Base-by-base conservation (phyloP, 2,113 vertebrate genomes). In the Ibidorhyncha struthersii region DNA sequence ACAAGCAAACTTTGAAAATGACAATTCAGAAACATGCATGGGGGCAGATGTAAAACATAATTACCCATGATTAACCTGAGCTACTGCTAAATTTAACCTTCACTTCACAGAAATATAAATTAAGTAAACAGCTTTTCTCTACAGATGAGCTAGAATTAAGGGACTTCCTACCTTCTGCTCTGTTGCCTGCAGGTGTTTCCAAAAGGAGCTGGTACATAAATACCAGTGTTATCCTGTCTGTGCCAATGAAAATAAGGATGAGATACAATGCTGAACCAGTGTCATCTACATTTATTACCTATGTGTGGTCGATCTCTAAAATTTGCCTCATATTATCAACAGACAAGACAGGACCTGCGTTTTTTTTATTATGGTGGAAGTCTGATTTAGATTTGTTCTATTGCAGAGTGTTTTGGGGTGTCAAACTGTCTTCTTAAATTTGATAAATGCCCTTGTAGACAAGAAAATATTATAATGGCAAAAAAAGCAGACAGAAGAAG, bases 41-140 rank as follows among this genome's bases (percentile, higher is more conserved):
- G 9, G 17, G 82, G 30, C 22, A 92, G 56, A 86, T 78, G 29
- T 34, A 78, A 22, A 93, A 53, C 32, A 47, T 59, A 94, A 96
- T 96, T 93, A 50, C 52, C 77, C 47, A 25, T 80, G 14, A 93
- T 86, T 93, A 95, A 93, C 55, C 36, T 92, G 52, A 95, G n/a
- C 50, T 91, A 55, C 41, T 77, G 38, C 70, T 97, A 95, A 91
- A 83, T 91, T 96, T 94, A 97, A 76, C 50, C 41, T 85, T 88
- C 36, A 38, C 38, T 71, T 86, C 29, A 93, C 34, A 67, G 45
- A 90, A 97, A 94, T 59, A 14, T 8, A 82, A 76, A 36, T 76
- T 53, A 94, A 83, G 7, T 63, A 93, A 96, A 80, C 17, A 91
- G 23, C 14, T 93, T 96, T 87, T 65, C 47, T 79, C 34, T 84